phyloP scores from a whole-genome alignment of 1,140 invertebrate genomes.

The Hyphantria cunea region DNA sequence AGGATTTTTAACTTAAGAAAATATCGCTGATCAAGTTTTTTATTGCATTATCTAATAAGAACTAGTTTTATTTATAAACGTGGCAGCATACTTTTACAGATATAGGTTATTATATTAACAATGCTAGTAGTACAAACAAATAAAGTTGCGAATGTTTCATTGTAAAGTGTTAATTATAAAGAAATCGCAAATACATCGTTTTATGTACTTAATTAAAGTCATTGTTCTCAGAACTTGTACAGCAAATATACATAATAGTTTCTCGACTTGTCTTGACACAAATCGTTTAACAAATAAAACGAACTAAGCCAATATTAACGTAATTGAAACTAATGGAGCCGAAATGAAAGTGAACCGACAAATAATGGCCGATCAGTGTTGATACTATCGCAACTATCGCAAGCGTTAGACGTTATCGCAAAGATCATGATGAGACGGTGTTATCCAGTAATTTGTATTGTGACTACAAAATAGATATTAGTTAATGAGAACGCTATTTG shows the following conservation, averaged over 20 bases:
- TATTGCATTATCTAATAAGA: no score
- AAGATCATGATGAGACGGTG: slow-evolving; percentile 39
- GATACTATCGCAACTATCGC: slow-evolving; percentile 14
- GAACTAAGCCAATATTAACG: slow-evolving; percentile 37
- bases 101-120: background rate
- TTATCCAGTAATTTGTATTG: slow-evolving; percentile 3
- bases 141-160: no score
- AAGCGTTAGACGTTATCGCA: slow-evolving; percentile 34
- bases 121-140: no score
- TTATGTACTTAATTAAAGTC: slow-evolving; percentile 1
- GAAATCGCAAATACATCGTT: no score
- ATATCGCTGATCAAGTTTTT: no score
- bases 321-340: slow-evolving; percentile 53
- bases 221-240: background rate
- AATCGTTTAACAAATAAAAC: slow-evolving; percentile 25
- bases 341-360: slow-evolving; percentile 53
- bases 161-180: no score
- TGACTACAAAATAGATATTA: slow-evolving; percentile 9
- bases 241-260: slow-evolving; percentile 4
- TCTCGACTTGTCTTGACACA: background rate
- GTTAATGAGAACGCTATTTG: slow-evolving; percentile 4
- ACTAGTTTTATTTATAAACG: no score
- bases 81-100: no score
- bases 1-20: no score
- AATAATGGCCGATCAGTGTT: slow-evolving; percentile 18